Evolutionary conservation across 2,888 invertebrate species (phyloP).

Genomic region (Mycalesis mineus): DNA sequence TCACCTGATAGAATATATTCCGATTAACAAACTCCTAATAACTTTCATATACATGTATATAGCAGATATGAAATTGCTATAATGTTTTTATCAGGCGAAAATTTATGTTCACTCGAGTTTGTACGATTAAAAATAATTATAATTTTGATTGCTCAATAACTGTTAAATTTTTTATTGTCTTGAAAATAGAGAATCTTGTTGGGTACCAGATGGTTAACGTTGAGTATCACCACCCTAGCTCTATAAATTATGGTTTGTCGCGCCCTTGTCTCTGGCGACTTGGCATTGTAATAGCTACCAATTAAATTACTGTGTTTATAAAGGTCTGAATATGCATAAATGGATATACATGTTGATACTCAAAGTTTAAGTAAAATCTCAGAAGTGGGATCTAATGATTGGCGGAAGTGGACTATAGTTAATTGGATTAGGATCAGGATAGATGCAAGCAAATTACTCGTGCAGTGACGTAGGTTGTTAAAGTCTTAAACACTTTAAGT

Average conservation of each 20-base stretch:
- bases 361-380: no score
- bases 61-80: background rate
- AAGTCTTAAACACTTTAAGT: no score
- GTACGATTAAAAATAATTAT: no score
- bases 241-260: conserved; percentile 33
- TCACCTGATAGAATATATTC: no score
- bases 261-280: conserved; percentile 18
- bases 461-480: no score
- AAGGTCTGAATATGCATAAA: conserved; percentile 3
- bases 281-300: conserved; percentile 6
- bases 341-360: background rate
- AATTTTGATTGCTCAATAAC: background rate
- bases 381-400: background rate
- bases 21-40: background rate
- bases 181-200: conserved; percentile 12
- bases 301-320: conserved; percentile 6
- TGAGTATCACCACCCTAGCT: conserved; percentile 31
- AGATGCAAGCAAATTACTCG: no score
- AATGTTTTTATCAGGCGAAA: background rate
- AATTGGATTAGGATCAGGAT: no score
- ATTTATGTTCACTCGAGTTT: no score
- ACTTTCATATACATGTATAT: background rate
- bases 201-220: conserved; percentile 32
- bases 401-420: conserved; percentile 10
- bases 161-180: background rate